Base-by-base conservation (phyloP, 2,888 invertebrate genomes). In the Hypselothyrea guttata region DNA sequence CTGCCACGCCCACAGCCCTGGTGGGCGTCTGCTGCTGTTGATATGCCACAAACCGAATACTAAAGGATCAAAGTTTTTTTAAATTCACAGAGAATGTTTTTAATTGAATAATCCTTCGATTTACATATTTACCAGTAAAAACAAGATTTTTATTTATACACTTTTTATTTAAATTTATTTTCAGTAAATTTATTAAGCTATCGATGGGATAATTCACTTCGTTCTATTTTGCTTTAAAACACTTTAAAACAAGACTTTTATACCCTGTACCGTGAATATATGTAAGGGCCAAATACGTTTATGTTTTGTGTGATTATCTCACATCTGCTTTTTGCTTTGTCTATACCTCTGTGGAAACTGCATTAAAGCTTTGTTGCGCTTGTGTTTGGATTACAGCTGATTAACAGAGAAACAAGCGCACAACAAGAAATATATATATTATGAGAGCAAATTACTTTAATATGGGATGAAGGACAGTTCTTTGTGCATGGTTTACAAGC, bases 341-440 rank as follows among this genome's bases (percentile, higher is more conserved):
- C 18, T 28, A 8, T 41, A 4, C 11, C 9, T 0, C 8, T 15
- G 1, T 27, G 9, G 1, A 18, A 22, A 12, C 33, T 31, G n/a
- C 69, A 61, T 61, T 76, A 59, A 64, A 61, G 53, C 51, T 63
- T 49, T 73, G 65, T 58, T 77, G 67, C 64, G 67, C 67, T 69
- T 57, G 67, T 75, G 82, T 71, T 77, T 54, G 62, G 69, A 48
- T 57, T 69, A 47, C 61, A 44, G 49, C 53, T 44, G 42, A 18
- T 12, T 3, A 33, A 34, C 11, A 33, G 38, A 22, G 40, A 33
- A 9, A 33, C 12, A 44, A 34, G n/a, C 33, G 34, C 7, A 37
- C 9, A 38, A 16, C 4, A 11, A 28, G 9, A 8, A 0, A 18
- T 11, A 8, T 27, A 34, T 41, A 8, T 8, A 11, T 28, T 37